Evolutionary conservation across 2,797 vertebrate species (phyloP).

Genomic region (Clarias laeviceps): DNA sequence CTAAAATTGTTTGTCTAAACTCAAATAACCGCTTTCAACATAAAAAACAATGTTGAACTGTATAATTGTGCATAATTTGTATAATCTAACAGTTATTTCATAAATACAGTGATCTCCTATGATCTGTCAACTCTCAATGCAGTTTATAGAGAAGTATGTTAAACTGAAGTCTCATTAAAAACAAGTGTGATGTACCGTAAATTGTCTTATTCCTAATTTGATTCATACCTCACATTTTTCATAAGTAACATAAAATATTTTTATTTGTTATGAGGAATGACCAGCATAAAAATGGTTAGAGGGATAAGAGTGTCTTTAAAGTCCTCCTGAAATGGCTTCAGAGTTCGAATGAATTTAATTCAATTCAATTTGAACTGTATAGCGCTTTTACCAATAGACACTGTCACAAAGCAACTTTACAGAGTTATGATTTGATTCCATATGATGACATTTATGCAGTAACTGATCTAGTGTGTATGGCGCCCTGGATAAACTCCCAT

Average conservation of each 20-base stretch:
- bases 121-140: background rate
- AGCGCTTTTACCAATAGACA: background rate
- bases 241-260: background rate
- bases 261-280: background rate
- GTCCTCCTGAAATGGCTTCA: background rate
- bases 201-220: background rate
- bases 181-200: background rate
- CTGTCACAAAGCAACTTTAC: background rate
- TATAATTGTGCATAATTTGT: background rate
- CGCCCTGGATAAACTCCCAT: no score
- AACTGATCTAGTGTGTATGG: no score
- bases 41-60: constrained; percentile 1
- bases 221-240: background rate
- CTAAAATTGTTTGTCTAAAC: background rate
- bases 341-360: background rate
- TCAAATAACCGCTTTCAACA: background rate
- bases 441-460: background rate
- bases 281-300: background rate
- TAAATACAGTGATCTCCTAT: constrained; percentile 11
- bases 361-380: background rate
- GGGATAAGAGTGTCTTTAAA: background rate
- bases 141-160: background rate
- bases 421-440: background rate
- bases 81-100: no score
- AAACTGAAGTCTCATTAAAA: background rate